These are phyloP conservation scores for Sebastes aleutianus DNA, from an alignment of 2,797 vertebrate genomes.

Conservation along the genomic window DNA sequence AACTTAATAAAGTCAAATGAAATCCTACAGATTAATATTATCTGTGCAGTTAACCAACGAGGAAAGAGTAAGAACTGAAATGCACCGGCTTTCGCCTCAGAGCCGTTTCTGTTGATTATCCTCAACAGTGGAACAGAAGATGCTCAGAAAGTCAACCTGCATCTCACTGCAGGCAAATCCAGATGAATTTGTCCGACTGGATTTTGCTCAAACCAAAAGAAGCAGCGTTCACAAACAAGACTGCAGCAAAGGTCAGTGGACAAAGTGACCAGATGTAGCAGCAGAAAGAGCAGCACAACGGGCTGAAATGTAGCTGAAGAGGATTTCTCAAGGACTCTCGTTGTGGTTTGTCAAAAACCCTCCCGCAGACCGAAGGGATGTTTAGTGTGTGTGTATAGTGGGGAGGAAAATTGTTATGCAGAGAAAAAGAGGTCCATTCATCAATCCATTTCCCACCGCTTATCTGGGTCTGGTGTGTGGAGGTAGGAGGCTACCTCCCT, in stretches of 20 bases:
- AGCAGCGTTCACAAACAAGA: background rate
- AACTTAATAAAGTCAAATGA: background rate
- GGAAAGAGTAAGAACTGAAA: background rate
- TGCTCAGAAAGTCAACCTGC: background rate
- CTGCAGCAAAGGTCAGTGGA: slow-evolving; percentile 23
- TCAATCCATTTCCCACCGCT: background rate
- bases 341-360: background rate
- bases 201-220: background rate
- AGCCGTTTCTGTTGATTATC: too few species aligned
- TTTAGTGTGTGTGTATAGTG: background rate
- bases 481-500: background rate
- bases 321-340: background rate
- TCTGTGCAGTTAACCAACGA: background rate
- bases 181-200: background rate
- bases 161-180: background rate
- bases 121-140: background rate
- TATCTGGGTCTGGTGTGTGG: background rate
- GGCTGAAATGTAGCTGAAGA: background rate
- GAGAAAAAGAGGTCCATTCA: background rate
- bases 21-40: background rate
- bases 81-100: background rate
- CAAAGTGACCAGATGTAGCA: background rate
- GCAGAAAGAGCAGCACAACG: background rate
- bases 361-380: background rate
- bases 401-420: background rate